Evolutionary conservation across 2,797 vertebrate species (phyloP).

Genomic region (Phalloptychus januarius): DNA sequence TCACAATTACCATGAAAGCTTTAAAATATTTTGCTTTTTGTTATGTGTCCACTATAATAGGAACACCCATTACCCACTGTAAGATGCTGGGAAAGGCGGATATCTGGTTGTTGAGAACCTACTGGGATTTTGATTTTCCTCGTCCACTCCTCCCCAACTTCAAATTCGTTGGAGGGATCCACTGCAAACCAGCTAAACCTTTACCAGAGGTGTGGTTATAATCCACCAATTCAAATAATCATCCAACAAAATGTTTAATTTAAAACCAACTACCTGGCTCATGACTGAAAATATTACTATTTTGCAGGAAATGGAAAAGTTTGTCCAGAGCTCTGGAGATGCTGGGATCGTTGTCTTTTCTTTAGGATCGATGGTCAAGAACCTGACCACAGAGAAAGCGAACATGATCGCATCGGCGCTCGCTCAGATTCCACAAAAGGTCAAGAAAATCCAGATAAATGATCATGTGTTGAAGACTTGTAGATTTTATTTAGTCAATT

Average conservation of each 20-base stretch:
- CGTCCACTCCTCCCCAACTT: conserved; percentile 90
- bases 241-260: conserved; percentile 67
- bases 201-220: conserved; percentile 82
- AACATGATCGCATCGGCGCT: conserved; percentile 86
- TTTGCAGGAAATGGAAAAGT: conserved; percentile 89
- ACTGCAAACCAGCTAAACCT: conserved; percentile 88
- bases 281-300: not conserved
- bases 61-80: conserved; percentile 69
- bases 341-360: conserved; percentile 89
- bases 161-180: conserved; percentile 90
- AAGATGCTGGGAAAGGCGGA: conserved; percentile 87
- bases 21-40: no score
- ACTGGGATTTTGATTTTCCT: conserved; percentile 94
- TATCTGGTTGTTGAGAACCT: conserved; percentile 91
- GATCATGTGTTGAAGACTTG: no score
- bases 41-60: conserved; percentile 32
- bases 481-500: no score
- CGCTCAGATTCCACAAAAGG: conserved; percentile 92
- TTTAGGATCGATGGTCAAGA: conserved; percentile 86
- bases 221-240: no score
- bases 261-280: conserved; percentile 59
- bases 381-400: conserved; percentile 83
- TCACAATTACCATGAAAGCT: no score
- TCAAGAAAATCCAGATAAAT: conserved; percentile 40
- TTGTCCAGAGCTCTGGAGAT: conserved; percentile 90